Evolutionary conservation across 2,113 vertebrate genomes (phyloP).

Genomic region (Antennarius striatus): DNA sequence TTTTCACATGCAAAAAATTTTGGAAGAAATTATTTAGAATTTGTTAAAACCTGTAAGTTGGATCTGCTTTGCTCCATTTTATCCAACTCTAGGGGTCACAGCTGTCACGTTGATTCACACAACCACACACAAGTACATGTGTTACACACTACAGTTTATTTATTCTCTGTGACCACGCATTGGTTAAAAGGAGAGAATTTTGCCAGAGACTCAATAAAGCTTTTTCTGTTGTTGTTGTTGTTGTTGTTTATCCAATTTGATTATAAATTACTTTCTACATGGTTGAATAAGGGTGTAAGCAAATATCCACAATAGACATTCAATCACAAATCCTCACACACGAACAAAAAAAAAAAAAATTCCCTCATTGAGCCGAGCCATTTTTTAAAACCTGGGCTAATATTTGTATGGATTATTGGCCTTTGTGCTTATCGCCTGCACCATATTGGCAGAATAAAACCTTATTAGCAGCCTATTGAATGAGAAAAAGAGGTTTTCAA

Average conservation of each 20-base stretch:
- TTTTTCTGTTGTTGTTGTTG: slow-evolving; percentile 11
- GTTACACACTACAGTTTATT: background rate
- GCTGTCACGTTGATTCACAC: background rate
- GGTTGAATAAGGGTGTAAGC: slow-evolving; percentile 30
- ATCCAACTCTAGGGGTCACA: slow-evolving; percentile 11
- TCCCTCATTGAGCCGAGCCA: slow-evolving; percentile 49
- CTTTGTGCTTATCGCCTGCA: slow-evolving; percentile 70
- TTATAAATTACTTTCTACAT: slow-evolving; percentile 59
- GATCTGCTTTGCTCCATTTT: slow-evolving; percentile 2
- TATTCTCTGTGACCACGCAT: slow-evolving; percentile 3
- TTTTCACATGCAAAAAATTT: background rate
- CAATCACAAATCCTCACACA: slow-evolving; percentile 13
- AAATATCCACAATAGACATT: slow-evolving; percentile 35
- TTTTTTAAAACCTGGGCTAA: slow-evolving; percentile 64
- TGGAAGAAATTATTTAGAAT: background rate
- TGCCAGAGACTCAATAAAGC: slow-evolving; percentile 31
- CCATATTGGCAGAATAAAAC: slow-evolving; percentile 66
- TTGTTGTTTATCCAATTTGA: slow-evolving; percentile 50
- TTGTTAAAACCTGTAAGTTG: background rate
- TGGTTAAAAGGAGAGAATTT: slow-evolving; percentile 28
- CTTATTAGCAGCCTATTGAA: slow-evolving; percentile 65
- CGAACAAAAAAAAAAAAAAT: slow-evolving; percentile 9
- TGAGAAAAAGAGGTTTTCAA: slow-evolving; percentile 46
- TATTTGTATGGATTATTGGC: slow-evolving; percentile 72
- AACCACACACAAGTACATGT: background rate